Percentiles rank a stretch among this genome's conserved stretches.
Evolutionary conservation across 2,113 vertebrate species (phyloP).

Genomic region (Cyrtonyx montezumae): DNA sequence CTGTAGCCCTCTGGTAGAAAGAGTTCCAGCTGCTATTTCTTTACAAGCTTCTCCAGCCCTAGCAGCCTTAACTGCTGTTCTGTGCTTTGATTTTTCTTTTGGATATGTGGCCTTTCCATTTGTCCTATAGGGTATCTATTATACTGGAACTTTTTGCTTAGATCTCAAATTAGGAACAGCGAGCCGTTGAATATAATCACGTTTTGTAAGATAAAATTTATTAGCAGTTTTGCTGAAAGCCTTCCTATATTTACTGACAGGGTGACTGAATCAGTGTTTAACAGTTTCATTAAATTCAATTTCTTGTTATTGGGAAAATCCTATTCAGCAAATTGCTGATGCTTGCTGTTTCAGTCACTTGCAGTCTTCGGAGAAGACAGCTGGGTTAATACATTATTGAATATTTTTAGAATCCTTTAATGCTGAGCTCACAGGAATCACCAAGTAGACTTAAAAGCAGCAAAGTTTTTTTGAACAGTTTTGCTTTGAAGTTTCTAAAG

Average conservation of each 20-base stretch:
- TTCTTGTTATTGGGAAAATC: slow-evolving; percentile 44
- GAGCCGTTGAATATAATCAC: background rate
- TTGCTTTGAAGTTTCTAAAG: slow-evolving; percentile 45
- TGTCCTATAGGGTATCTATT: background rate
- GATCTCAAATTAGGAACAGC: background rate
- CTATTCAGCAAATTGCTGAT: slow-evolving; percentile 48
- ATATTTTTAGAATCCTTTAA: slow-evolving; percentile 65
- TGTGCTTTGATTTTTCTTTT: background rate
- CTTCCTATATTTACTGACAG: background rate
- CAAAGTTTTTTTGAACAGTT: slow-evolving; percentile 54
- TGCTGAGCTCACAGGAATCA: slow-evolving; percentile 66
- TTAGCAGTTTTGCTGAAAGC: background rate
- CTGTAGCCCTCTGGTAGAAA: too few species aligned
- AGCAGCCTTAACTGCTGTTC: background rate
- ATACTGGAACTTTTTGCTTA: background rate
- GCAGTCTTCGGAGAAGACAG: slow-evolving; percentile 37
- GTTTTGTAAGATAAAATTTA: background rate
- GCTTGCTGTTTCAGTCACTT: slow-evolving; percentile 51
- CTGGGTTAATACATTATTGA: slow-evolving; percentile 63
- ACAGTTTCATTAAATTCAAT: slow-evolving; percentile 36
- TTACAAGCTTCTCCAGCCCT: background rate
- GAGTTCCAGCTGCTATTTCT: background rate
- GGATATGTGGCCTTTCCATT: background rate
- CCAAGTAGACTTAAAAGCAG: slow-evolving; percentile 22
- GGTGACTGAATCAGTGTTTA: background rate